Percentiles rank a stretch among this genome's conserved stretches.
Evolutionary conservation across 37 sponge, comb jelly and placozoan genomes (phyloP).

Genomic region (Oopsacas minuta): DNA sequence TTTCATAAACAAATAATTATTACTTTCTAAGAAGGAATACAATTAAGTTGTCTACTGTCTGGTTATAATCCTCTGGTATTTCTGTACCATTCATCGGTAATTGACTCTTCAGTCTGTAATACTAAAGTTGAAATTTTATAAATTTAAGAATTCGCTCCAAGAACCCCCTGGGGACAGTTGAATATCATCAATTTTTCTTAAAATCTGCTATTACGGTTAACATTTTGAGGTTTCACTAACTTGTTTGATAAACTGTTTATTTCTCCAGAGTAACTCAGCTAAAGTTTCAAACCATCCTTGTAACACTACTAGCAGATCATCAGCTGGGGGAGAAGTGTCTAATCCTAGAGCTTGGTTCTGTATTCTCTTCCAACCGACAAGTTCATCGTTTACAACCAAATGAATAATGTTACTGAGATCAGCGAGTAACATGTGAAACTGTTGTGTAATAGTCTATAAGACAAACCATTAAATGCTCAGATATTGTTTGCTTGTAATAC

Average conservation of each 20-base stretch:
- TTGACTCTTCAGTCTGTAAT: slow-evolving; percentile 16
- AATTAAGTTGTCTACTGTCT: slow-evolving; percentile 4
- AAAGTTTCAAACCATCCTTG: slow-evolving; percentile 51
- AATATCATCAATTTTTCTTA: not conserved
- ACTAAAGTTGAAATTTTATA: not conserved
- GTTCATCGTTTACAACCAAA: slow-evolving; percentile 23
- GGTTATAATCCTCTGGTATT: slow-evolving; percentile 7
- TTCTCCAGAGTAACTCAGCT: slow-evolving; percentile 64
- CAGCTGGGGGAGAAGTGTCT: not conserved
- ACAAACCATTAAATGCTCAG: no score
- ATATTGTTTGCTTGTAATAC: no score
- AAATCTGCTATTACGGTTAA: not conserved
- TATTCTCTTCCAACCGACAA: slow-evolving; percentile 16
- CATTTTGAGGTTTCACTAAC: slow-evolving; percentile 1
- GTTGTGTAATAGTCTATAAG: slow-evolving; percentile 37
- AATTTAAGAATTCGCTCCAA: no score
- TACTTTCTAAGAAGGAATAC: slow-evolving; percentile 1
- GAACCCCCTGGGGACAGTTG: no score
- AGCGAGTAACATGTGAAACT: slow-evolving; percentile 22
- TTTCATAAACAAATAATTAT: not conserved
- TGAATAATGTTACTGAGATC: slow-evolving; percentile 24
- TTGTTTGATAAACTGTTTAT: slow-evolving; percentile 47
- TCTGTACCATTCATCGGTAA: slow-evolving; percentile 8
- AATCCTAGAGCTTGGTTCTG: slow-evolving; percentile 14
- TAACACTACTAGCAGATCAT: not conserved